Base-by-base conservation (phyloP, 2,797 vertebrate species). In the Antrozous pallidus region DNA sequence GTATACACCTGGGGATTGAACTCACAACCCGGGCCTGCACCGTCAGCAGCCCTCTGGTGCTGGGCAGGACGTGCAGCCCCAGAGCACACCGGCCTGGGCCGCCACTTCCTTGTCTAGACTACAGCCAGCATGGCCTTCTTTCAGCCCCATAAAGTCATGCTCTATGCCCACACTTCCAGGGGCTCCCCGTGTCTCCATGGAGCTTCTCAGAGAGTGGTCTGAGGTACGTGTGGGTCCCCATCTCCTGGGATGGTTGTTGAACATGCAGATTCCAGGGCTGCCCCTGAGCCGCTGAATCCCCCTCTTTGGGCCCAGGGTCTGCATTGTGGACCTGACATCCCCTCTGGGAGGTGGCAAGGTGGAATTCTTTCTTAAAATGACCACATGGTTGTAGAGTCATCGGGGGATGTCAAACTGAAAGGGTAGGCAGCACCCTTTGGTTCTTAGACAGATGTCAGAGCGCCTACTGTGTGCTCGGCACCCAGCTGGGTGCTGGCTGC, bases 371-470 rank as follows among this genome's bases (percentile, higher is more conserved):
- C n/a, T 74, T 85, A 6, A 51, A 73, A n/a, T 31, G 81, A 61
- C 42, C 38, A 10, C 7, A 1, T 2, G 4, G 28, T 2, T 5
- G 38, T 63, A 20, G 63, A 28, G 14, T 36, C 65, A 3, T 18
- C 1, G 9, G 18, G 20, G 28, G 45, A 36, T 5, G 6, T 31
- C 1, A 1, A 10, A 28, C 5, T 6, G n/a, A 18, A 49, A 14
- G 20, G 7, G 5, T 31, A 22, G 11, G 22, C 6, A 69, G 36
- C 6, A 5, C 13, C 77, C 17, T 56, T 56, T 31, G 1, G 31
- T 28, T 22, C 42, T 33, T 54, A 4, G 5, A 10, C n/a, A 79
- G 70, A 6, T 28, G 36, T 47, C 31, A 18, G 4, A 11, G 36
- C 42, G 24, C 47, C 74, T 40, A 42, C 20, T 33, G 14, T 24